Percentiles rank a stretch among this genome's conserved stretches.
Evolutionary conservation across 2,888 invertebrate species (phyloP).

Genomic region (Cryptops parisi): DNA sequence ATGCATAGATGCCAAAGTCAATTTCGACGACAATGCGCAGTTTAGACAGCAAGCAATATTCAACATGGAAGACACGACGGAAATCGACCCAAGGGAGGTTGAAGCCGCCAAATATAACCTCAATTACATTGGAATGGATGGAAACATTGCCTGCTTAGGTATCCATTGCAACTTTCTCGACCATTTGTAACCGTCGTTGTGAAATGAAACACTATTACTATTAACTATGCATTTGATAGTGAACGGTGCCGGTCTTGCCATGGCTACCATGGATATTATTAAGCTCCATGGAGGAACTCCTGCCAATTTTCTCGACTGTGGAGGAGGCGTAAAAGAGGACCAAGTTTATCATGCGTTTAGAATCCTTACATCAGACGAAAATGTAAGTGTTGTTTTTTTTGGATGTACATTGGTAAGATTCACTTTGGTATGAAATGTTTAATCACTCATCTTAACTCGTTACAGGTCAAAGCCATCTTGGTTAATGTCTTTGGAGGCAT

Average conservation of each 20-base stretch:
- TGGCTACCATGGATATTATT: constrained; percentile 99
- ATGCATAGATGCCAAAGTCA: constrained; percentile 96
- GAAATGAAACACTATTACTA: too few species aligned
- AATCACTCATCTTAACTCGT: too few species aligned
- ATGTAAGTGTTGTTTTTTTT: background rate
- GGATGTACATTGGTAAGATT: too few species aligned
- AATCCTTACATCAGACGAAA: constrained; percentile 55
- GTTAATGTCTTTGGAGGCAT: constrained; percentile 99
- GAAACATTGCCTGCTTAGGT: constrained; percentile 85
- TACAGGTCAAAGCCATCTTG: constrained; percentile 71
- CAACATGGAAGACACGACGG: constrained; percentile 69
- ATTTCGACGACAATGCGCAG: constrained; percentile 96
- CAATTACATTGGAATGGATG: constrained; percentile 94
- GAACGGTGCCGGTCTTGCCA: constrained; percentile 97
- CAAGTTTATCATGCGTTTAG: constrained; percentile 88
- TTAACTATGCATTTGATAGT: too few species aligned
- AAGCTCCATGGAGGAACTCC: constrained; percentile 89
- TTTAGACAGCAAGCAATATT: constrained; percentile 69
- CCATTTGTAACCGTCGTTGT: too few species aligned
- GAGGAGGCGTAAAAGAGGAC: constrained; percentile 85
- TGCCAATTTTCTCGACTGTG: constrained; percentile 97
- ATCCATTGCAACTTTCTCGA: too few species aligned
- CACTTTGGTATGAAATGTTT: too few species aligned
- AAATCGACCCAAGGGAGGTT: constrained; percentile 85
- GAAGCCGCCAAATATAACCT: constrained; percentile 78